Percentiles rank a stretch among this genome's conserved stretches.
These are phyloP conservation scores for Drosophila birchii DNA, from an alignment of 2,888 invertebrate species.

Conservation along the genomic window DNA sequence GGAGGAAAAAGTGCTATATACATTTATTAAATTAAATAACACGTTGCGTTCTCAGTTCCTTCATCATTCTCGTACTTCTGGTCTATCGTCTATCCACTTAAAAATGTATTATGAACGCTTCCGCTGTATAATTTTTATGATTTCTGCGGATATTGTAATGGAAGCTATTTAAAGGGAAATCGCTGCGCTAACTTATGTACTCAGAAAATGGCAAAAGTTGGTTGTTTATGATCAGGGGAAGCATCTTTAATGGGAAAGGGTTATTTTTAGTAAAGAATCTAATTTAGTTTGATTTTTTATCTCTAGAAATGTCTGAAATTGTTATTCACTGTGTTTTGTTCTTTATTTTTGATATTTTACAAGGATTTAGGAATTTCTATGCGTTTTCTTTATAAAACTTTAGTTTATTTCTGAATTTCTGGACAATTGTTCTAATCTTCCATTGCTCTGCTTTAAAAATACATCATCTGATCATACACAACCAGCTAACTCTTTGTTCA, in stretches of 20 bases:
- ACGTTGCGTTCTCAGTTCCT: conserved; percentile 43
- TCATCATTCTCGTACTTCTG: neutral
- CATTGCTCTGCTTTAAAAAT: conserved; percentile 14
- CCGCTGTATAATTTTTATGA: conserved; percentile 46
- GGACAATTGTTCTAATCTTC: neutral
- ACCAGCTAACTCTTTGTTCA: conserved; percentile 35
- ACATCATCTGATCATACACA: conserved; percentile 33
- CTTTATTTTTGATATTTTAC: neutral
- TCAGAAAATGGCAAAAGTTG: conserved; percentile 21
- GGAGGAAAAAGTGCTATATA: conserved; percentile 34
- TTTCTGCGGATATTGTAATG: conserved; percentile 45
- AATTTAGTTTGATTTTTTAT: neutral
- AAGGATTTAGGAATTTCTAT: neutral
- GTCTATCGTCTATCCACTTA: conserved; percentile 39
- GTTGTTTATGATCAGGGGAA: neutral
- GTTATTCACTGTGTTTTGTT: too few relatives aligned
- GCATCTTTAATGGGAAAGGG: neutral
- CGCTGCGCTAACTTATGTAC: conserved; percentile 3
- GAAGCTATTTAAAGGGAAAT: conserved; percentile 42
- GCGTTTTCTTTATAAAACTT: neutral
- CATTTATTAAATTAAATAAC: conserved; percentile 48
- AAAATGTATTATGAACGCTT: conserved; percentile 50
- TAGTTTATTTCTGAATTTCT: neutral
- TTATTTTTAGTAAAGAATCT: neutral
- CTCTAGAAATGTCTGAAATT: too few relatives aligned